Base-by-base conservation (phyloP, 2,797 vertebrate genomes). In the Astyanax mexicanus region DNA sequence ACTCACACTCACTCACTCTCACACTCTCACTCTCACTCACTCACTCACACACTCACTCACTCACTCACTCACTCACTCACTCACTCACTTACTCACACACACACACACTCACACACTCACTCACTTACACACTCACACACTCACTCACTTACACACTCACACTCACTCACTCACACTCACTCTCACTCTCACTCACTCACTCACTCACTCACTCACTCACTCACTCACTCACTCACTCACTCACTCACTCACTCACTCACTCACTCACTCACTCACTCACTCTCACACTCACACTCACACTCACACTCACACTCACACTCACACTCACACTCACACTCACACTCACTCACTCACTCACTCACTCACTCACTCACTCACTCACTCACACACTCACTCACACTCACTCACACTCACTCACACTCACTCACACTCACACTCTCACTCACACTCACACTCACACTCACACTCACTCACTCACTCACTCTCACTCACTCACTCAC, bases 31-130 rank as follows among this genome's bases (percentile, higher is more conserved):
- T n/a, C n/a, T n/a, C 44, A 47, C 44, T 47, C 64, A 69, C 72
- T 72, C 61, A 67, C 60, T 51, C 72, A 71, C 69, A 51, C 64
- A 66, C 71, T 72, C 77, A n/a, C n/a, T n/a, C n/a, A n/a, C n/a
- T n/a, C 44, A 47, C 44, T 47, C 64, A 69, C 72, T 72, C 61
- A 67, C 60, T 51, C 72, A 71, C 69, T 51, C 64, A 66, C 71
- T 77, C 44, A 47, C 44, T 47, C 64, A 69, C 72, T 72, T 61
- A 67, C 60, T 51, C 72, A 71, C 69, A 51, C 64, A 66, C 71
- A 72, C 77, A n/a, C n/a, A n/a, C n/a, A n/a, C n/a, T n/a, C n/a
- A 19, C 44, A 47, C 44, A 47, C 44, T 47, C 64, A 69, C 72
- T 72, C 61, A 67, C 60, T 51, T 72, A 71, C 69, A 51, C 64